Conservation (phyloP, 2,797 vertebrate species). For the Choloepus didactylus region DNA sequence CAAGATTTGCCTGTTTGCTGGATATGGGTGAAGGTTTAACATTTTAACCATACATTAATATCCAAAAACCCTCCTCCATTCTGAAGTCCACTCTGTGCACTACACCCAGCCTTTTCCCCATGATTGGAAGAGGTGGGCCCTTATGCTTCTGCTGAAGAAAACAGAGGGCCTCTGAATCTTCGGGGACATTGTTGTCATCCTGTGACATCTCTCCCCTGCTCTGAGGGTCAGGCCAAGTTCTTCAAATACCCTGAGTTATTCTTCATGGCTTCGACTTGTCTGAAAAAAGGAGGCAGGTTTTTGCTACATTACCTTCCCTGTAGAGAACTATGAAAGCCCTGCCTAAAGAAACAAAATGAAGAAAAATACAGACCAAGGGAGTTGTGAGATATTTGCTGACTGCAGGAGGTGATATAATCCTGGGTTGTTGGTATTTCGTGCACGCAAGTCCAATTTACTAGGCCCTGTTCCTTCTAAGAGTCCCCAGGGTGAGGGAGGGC, state of each 20-base stretch:
- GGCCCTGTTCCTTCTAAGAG: not conserved
- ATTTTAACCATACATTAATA: not conserved
- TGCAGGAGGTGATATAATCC: not conserved
- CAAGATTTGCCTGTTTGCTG: not conserved
- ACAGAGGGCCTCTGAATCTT: not conserved
- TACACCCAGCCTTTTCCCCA: not conserved
- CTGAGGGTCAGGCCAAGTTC: not conserved
- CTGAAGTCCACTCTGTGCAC: not conserved
- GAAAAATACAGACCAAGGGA: not conserved
- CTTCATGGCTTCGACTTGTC: not conserved
- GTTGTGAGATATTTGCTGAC: not conserved
- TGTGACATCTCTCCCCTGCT: not conserved
- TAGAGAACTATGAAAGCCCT: conserved; percentile 25
- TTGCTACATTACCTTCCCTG: conserved; percentile 6
- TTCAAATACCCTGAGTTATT: conserved; percentile 11
- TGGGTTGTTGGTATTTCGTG: not conserved
- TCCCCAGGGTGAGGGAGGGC: not conserved
- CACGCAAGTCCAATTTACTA: not conserved
- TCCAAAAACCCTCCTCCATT: not conserved
- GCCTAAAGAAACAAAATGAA: not conserved
- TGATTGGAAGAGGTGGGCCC: not conserved
- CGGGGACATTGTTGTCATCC: not conserved
- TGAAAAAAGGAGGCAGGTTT: not conserved
- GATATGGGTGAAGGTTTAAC: not conserved
- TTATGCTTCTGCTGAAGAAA: not conserved